Base-by-base conservation (phyloP, 2,888 invertebrate genomes). In the Trichogramma dendrolimi region DNA sequence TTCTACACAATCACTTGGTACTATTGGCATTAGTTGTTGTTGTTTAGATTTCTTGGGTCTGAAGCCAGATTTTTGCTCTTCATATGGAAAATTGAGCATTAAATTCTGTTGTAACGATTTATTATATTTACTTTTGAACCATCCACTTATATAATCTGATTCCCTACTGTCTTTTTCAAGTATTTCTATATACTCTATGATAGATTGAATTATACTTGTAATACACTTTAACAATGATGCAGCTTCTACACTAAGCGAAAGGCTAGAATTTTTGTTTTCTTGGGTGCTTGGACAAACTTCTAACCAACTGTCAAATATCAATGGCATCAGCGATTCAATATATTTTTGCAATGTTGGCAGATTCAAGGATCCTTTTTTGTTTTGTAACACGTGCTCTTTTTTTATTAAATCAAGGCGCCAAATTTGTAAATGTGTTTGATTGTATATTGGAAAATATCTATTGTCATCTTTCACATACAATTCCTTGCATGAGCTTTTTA, bases 271-370 rank as follows among this genome's bases (percentile, higher is more conserved):
- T 65, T 77, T 76, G n/a, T 76, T 75, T 14, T 63, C 64, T 41
- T 75, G 70, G 41, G 77, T 79, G 41, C 74, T 75, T 0, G 90
- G 87, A 54, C 85, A 82, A 10, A 88, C 88, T 82, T 94, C 94
- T 39, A 91, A 77, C 92, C 94, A 94, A 55, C 90, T 89, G 75
- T 93, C 92, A 74, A 89, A 84, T 60, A 94, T 81, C 39, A 94
- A 80, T 1, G 93, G 91, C 79, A 93, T 82, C 52, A 94, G 80
- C 44, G 85, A 84, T 63, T 84, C 81, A 42, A 88, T 81, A 74
- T 91, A 89, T 55, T 82, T 82, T 60, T 83, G 81, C 62, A 91
- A 83, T 66, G 80, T 80, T 4, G 80, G 80, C 68, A 82, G 80
- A 73, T 83, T 80, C 14, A 81, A 71, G 59, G 48, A 51, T 46